Evolutionary conservation across 2,113 vertebrate genomes (phyloP).

Genomic region (Amazona vittata): DNA sequence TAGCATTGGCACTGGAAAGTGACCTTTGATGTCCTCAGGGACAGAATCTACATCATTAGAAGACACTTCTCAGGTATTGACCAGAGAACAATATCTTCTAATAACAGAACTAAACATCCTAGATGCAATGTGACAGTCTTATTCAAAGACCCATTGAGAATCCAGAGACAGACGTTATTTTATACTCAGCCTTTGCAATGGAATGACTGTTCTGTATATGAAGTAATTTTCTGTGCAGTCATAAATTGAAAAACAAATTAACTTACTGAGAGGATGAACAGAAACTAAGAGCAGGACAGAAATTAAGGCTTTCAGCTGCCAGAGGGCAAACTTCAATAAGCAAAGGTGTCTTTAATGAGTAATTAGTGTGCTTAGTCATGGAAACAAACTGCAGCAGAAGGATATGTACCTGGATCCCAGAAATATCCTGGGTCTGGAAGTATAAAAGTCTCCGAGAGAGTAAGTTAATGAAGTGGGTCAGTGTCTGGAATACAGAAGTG

Average conservation of each 20-base stretch:
- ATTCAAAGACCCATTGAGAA: neutral
- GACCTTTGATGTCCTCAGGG: neutral
- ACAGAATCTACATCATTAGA: neutral
- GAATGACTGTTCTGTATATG: neutral
- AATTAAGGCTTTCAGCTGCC: neutral
- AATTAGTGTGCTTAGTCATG: neutral
- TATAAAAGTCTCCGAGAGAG: neutral
- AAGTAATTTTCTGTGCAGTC: neutral
- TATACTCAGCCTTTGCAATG: neutral
- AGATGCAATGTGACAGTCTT: constrained; percentile 3
- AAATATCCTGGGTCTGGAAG: neutral
- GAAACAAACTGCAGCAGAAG: neutral
- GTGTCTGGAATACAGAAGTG: neutral
- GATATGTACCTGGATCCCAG: neutral
- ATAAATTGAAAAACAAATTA: neutral
- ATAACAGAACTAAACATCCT: constrained; percentile 19
- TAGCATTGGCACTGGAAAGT: neutral
- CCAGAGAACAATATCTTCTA: neutral
- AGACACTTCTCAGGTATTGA: neutral
- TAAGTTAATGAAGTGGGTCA: neutral
- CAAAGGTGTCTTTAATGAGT: neutral
- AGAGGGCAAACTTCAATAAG: neutral
- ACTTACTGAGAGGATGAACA: neutral
- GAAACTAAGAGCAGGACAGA: neutral
- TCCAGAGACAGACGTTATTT: neutral